These are phyloP conservation scores for Pseudopipra pipra DNA, from an alignment of 2,113 vertebrate species.

Conservation along the genomic window DNA sequence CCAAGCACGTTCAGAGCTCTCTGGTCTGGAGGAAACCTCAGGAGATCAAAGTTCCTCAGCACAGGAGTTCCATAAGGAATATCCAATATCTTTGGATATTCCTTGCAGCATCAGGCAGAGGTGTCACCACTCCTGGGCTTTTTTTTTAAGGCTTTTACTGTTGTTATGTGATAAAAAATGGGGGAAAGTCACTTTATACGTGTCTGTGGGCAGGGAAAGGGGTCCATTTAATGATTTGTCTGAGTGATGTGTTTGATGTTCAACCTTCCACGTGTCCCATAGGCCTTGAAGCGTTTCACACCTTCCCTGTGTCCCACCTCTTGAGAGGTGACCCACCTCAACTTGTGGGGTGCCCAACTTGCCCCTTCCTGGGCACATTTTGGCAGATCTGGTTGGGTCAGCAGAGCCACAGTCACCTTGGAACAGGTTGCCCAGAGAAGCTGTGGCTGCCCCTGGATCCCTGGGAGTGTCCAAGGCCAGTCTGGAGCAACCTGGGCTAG, in stretches of 20 bases:
- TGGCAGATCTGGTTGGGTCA: neutral
- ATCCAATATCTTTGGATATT: neutral
- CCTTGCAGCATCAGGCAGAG: neutral
- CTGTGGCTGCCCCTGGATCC: neutral
- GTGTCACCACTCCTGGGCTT: accelerated
- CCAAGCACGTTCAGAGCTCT: neutral
- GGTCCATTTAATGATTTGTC: neutral
- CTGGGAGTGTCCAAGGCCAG: neutral
- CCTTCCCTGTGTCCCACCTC: neutral
- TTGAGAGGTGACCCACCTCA: neutral
- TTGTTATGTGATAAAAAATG: neutral
- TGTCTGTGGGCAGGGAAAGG: accelerated
- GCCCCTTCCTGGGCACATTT: neutral
- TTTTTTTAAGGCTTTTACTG: neutral
- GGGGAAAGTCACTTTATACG: neutral
- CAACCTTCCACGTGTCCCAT: accelerated
- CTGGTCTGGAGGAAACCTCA: neutral
- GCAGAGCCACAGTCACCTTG: neutral
- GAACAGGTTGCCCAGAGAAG: neutral
- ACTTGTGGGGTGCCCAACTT: no score
- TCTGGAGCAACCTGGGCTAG: neutral
- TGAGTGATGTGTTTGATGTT: neutral
- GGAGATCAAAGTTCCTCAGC: neutral
- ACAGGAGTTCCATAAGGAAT: neutral
- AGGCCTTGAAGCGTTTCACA: neutral